These are phyloP conservation scores for Climacteris rufus DNA, from an alignment of 2,113 vertebrate genomes.

Conservation along the genomic window DNA sequence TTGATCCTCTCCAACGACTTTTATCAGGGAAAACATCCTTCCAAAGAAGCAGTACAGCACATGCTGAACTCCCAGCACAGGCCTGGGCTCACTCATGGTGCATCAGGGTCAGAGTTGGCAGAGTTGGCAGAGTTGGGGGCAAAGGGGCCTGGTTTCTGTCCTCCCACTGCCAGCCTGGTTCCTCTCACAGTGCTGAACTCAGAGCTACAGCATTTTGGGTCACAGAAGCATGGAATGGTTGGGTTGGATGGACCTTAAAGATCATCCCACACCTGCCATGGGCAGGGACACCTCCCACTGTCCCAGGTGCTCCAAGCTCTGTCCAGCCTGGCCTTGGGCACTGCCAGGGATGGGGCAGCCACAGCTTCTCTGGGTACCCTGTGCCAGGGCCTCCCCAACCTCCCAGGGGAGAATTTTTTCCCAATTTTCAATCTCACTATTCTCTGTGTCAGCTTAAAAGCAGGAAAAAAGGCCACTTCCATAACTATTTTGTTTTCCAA, in stretches of 20 bases:
- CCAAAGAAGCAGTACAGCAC: rapidly evolving
- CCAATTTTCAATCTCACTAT: neutral
- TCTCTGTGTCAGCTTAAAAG: neutral
- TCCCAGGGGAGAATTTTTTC: rapidly evolving
- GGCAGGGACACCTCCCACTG: neutral
- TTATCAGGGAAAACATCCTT: neutral
- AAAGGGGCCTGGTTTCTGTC: neutral
- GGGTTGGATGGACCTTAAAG: rapidly evolving
- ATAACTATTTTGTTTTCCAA: neutral
- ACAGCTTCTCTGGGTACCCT: neutral
- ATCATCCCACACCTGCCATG: neutral
- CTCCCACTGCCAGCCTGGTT: neutral
- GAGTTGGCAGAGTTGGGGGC: neutral
- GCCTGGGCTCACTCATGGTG: no score
- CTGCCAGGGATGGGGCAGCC: neutral
- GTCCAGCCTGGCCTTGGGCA: neutral
- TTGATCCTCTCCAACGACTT: neutral
- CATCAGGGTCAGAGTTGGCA: neutral
- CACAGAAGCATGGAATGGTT: neutral
- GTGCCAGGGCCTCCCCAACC: neutral
- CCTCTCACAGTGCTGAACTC: neutral
- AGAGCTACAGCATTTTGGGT: no score
- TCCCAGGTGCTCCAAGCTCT: neutral
- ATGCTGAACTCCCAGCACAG: neutral
- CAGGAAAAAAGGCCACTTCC: neutral